Conservation (phyloP, 1,140 invertebrate species). For the Bombus picipes region DNA sequence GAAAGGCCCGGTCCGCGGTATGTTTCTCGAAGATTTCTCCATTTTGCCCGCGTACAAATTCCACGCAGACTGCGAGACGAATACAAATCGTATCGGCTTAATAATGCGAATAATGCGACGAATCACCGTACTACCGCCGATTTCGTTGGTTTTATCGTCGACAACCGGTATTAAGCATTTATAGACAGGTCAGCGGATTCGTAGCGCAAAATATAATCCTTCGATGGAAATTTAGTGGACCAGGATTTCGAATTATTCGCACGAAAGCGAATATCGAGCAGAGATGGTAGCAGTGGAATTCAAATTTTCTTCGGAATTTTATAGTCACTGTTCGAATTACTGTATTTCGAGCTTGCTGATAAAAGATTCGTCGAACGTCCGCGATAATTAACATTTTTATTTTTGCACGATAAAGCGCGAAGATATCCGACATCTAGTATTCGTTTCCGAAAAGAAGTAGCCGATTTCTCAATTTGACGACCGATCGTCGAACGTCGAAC, state of each 20-base stretch:
- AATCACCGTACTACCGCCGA: neutral
- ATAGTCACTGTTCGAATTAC: neutral
- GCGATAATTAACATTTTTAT: too few relatives aligned
- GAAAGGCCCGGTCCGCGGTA: neutral
- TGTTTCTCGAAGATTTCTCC: neutral
- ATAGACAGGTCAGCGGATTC: neutral
- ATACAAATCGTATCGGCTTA: constrained; percentile 30
- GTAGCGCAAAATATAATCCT: neutral
- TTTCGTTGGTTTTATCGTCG: constrained; percentile 1
- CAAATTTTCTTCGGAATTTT: neutral
- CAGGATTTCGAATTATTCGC: neutral
- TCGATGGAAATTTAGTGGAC: neutral
- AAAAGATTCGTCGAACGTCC: too few relatives aligned
- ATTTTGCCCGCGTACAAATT: constrained; percentile 14
- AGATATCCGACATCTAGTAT: too few relatives aligned
- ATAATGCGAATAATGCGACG: constrained; percentile 30
- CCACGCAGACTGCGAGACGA: neutral
- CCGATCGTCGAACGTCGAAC: fast-evolving
- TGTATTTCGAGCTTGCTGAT: too few relatives aligned
- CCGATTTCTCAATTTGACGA: too few relatives aligned
- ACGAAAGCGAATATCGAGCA: neutral
- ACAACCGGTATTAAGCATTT: neutral
- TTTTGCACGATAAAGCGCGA: too few relatives aligned
- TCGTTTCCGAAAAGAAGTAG: too few relatives aligned
- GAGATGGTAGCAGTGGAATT: neutral